Evolutionary conservation across 1,140 invertebrate genomes (phyloP).

Genomic region (Batillaria attramentaria): DNA sequence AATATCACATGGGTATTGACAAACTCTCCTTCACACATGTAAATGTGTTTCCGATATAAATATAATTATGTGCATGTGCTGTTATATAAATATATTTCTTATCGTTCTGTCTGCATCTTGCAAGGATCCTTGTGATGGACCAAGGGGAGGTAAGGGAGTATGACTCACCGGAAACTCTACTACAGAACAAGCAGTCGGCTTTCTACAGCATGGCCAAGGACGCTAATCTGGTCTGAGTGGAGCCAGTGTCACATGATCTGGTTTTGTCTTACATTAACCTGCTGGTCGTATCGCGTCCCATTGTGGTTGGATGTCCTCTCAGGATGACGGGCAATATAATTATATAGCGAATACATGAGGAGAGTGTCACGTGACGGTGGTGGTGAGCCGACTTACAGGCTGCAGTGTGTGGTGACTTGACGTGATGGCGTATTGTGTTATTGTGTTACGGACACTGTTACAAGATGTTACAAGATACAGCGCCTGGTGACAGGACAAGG

Average conservation of each 20-base stretch:
- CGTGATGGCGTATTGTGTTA: too few relatives aligned
- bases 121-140: constrained; percentile 90
- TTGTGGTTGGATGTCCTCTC: background rate
- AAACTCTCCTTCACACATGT: too few relatives aligned
- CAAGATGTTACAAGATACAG: background rate
- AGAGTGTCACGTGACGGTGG: background rate
- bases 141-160: constrained; percentile 77
- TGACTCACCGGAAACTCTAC: constrained; percentile 65
- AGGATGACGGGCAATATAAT: background rate
- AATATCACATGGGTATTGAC: too few relatives aligned
- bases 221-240: constrained; percentile 46
- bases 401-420: too few relatives aligned
- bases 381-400: background rate
- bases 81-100: background rate
- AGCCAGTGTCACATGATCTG: background rate
- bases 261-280: background rate
- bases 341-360: background rate
- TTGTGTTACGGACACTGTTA: too few relatives aligned
- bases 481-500: background rate
- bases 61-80: too few relatives aligned
- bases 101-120: constrained; percentile 6
- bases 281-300: background rate
- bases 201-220: constrained; percentile 65
- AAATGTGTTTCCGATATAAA: too few relatives aligned
- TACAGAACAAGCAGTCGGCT: constrained; percentile 56